phyloP scores from a whole-genome alignment of 2,888 invertebrate species.

The Caenorhabditis drosophilae region DNA sequence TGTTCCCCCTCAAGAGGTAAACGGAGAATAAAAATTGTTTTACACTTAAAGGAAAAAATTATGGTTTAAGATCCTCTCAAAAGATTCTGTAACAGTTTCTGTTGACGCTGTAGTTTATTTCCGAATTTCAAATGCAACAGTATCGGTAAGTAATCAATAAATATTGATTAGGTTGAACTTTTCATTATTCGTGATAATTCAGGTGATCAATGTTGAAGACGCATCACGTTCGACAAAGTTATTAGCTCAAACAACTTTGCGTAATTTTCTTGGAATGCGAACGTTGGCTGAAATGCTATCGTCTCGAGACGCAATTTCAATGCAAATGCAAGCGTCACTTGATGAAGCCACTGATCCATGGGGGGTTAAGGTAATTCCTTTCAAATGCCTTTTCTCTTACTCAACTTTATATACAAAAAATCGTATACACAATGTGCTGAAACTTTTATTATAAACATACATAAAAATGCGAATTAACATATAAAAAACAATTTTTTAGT shows the following conservation, averaged over 20 bases:
- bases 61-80: constrained; percentile 91
- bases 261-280: constrained; percentile 92
- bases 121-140: constrained; percentile 88
- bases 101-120: constrained; percentile 81
- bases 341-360: constrained; percentile 72
- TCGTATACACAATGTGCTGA: too few relatives aligned
- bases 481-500: too few relatives aligned
- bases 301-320: constrained; percentile 90
- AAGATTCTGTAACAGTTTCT: constrained; percentile 94
- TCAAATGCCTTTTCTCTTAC: background rate
- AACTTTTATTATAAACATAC: too few relatives aligned
- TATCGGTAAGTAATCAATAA: constrained; percentile 77
- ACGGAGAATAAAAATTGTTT: background rate
- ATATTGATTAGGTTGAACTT: background rate
- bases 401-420: too few relatives aligned
- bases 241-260: constrained; percentile 71
- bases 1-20: constrained; percentile 96
- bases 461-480: too few relatives aligned
- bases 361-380: constrained; percentile 69
- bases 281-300: constrained; percentile 94
- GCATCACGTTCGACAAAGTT: constrained; percentile 71
- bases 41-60: background rate
- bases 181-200: background rate
- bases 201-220: constrained; percentile 88
- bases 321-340: constrained; percentile 78